Evolutionary conservation across 2,797 vertebrate species (phyloP), one percentile per base, ranked within the genome.

Genomic region (Anabacerthia variegaticeps): DNA sequence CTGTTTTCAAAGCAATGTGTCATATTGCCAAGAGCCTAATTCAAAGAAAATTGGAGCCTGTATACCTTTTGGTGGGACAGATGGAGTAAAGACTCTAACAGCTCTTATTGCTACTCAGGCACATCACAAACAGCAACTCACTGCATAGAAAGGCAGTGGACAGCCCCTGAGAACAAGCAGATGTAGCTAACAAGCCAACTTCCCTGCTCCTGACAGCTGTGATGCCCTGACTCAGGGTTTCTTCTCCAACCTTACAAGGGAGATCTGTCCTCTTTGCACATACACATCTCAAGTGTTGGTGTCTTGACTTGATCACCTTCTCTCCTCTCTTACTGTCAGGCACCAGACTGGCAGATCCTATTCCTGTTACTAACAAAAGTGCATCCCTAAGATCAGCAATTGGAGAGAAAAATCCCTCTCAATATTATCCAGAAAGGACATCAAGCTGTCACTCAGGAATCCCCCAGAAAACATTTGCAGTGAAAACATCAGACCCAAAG

Each of bases 131-230:
- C 66, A 85, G 62, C 74, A 78, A 13, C 24, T 34, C 27, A 17
- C 43, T 43, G 69, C 54, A 65, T 12, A 43, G 24, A 12, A n/a
- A 85, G 55, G 44, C 48, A 39, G 28, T 6, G 28, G 49, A 52
- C 32, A 81, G 37, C 58, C 52, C 62, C n/a, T 46, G 9, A 75
- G 44, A 89, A 87, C 14, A 51, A 74, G 66, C 14, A 81, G 34
- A 54, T 10, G 4, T 6, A 27, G 56, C 56, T 37, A 62, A 52
- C 44, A 67, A 55, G 36, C 14, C 1, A 1, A 34, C 17, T 16
- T 67, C 27, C 30, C 56, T 0, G 0, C 30, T 65, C 26, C 48
- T 30, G 36, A 54, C 12, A 62, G 43, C n/a, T 0, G 0, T 1
- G 3, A 66, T 49, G 49, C n/a, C 34, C 71, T 37, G 3, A 46